Percentiles rank a stretch among this genome's conserved stretches.
phyloP scores from a whole-genome alignment of 2,797 vertebrate species.

The Tympanoctomys barrerae region DNA sequence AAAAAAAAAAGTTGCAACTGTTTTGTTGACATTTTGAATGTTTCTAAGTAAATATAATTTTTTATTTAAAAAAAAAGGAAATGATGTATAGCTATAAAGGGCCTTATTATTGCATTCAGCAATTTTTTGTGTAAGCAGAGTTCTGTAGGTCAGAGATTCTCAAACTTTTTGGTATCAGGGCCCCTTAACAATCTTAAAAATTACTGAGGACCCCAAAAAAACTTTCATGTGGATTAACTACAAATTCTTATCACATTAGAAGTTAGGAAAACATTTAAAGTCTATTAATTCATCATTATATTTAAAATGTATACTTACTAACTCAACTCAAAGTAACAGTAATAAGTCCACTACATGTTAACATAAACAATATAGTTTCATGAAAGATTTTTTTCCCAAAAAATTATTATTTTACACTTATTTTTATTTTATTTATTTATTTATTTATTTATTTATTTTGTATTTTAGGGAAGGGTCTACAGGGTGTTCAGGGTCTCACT shows the following conservation, averaged over 20 bases:
- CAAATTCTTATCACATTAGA: not conserved
- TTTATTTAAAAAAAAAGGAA: not conserved
- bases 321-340: conserved; percentile 9
- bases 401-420: conserved; percentile 1
- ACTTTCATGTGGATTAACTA: not conserved
- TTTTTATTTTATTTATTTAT: conserved; percentile 14
- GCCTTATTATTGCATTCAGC: not conserved
- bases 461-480: not conserved
- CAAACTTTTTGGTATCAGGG: not conserved
- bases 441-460: too few relatives aligned
- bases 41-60: too few relatives aligned
- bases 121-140: conserved; percentile 34
- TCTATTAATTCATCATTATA: conserved; percentile 7
- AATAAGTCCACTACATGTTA: not conserved
- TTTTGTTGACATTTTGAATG: too few relatives aligned
- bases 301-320: not conserved
- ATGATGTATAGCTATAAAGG: conserved; percentile 3
- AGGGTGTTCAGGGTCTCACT: not conserved
- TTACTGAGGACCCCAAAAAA: not conserved
- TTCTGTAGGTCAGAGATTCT: conserved; percentile 1
- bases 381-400: conserved; percentile 10
- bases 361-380: conserved; percentile 31
- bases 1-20: too few relatives aligned
- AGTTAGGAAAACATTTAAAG: conserved; percentile 23
- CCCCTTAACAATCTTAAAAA: conserved; percentile 38